Percentiles rank a stretch among this genome's conserved stretches.
phyloP scores from a whole-genome alignment of 2,888 invertebrate species.

The Polyploca ridens region DNA sequence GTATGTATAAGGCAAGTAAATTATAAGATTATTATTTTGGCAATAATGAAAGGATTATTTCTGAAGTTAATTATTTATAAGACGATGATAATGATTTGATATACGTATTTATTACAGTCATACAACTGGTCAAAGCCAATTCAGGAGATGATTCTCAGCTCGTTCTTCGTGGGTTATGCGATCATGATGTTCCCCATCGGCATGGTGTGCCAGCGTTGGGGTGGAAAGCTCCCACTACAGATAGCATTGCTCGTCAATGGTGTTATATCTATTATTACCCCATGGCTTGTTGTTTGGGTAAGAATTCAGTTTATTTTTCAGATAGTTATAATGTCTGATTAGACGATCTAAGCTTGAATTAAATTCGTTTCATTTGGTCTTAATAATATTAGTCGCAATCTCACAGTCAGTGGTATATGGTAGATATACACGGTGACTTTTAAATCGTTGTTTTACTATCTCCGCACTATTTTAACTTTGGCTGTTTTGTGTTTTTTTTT shows the following conservation, averaged over 20 bases:
- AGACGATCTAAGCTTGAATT: too few relatives aligned
- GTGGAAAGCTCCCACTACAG: conserved; percentile 84
- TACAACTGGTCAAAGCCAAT: conserved; percentile 63
- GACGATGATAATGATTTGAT: neutral
- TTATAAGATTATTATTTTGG: neutral
- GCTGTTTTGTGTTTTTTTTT: too few relatives aligned
- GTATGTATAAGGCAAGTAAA: conserved; percentile 13
- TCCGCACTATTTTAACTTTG: too few relatives aligned
- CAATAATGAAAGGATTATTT: neutral
- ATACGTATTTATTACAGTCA: conserved; percentile 41
- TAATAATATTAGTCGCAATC: too few relatives aligned
- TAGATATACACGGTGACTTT: too few relatives aligned
- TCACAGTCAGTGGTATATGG: too few relatives aligned
- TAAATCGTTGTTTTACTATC: too few relatives aligned
- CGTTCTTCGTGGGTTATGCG: conserved; percentile 82
- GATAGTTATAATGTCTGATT: too few relatives aligned
- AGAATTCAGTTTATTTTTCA: conserved; percentile 18
- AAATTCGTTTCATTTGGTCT: too few relatives aligned
- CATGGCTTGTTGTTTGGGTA: conserved; percentile 59
- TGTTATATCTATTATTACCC: conserved; percentile 49
- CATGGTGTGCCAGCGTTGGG: conserved; percentile 84
- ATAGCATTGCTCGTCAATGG: conserved; percentile 63
- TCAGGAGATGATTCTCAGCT: conserved; percentile 67
- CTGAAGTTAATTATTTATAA: neutral
- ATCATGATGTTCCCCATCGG: conserved; percentile 82